Evolutionary conservation across 2,888 invertebrate species (phyloP).

Genomic region (Drosophila formosana): DNA sequence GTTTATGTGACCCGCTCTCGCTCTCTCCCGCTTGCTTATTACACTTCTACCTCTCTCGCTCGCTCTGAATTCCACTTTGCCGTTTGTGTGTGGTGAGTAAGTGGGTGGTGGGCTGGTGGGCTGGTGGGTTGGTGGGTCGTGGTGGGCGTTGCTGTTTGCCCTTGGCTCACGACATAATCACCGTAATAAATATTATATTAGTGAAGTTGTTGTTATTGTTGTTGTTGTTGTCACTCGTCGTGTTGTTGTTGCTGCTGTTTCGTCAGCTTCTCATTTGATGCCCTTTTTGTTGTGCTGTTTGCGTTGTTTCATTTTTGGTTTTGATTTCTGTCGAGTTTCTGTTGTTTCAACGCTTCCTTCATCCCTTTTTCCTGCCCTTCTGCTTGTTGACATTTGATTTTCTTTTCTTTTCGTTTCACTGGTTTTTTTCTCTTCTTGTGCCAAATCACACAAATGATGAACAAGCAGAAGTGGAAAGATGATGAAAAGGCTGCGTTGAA

Average conservation of each 20-base stretch:
- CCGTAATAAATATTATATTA: slow-evolving; percentile 72
- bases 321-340: slow-evolving; percentile 18
- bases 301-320: slow-evolving; percentile 18
- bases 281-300: slow-evolving; percentile 5
- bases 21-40: slow-evolving; percentile 43
- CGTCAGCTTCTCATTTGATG: slow-evolving; percentile 16
- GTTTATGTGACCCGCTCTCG: slow-evolving; percentile 43
- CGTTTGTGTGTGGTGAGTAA: slow-evolving; percentile 7
- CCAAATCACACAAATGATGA: slow-evolving; percentile 17
- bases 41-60: slow-evolving; percentile 41
- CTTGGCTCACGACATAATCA: slow-evolving; percentile 66
- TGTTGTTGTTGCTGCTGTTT: slow-evolving; percentile 4
- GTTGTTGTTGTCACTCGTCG: slow-evolving; percentile 35
- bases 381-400: slow-evolving; percentile 54
- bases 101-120: background rate
- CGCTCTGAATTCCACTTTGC: slow-evolving; percentile 35
- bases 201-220: slow-evolving; percentile 53
- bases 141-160: slow-evolving; percentile 41
- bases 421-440: background rate
- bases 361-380: slow-evolving; percentile 24
- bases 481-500: slow-evolving; percentile 2
- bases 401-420: background rate
- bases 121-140: slow-evolving; percentile 1
- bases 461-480: background rate
- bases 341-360: slow-evolving; percentile 23